Conservation (phyloP, 2,797 vertebrate species). For the Ambastaia sidthimunki region DNA sequence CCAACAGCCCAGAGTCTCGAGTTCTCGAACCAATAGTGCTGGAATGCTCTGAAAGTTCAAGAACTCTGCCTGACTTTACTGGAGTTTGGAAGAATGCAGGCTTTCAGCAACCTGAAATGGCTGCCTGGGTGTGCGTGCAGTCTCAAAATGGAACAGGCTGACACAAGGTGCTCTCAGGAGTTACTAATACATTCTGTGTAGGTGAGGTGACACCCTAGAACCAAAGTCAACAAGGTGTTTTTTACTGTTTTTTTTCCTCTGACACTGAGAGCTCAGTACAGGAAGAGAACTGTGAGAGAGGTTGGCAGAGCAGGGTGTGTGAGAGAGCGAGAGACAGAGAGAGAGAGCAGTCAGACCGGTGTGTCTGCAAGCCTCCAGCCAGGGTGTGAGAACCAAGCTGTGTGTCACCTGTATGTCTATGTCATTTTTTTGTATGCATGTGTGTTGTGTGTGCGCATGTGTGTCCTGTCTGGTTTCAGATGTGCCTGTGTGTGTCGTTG, state of each 20-base stretch:
- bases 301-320: slow-evolving; percentile 64
- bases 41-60: slow-evolving; percentile 41
- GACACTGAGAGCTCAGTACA: slow-evolving; percentile 41
- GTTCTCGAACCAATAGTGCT: background rate
- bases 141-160: slow-evolving; percentile 52
- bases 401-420: slow-evolving; percentile 45
- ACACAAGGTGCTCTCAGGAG: slow-evolving; percentile 46
- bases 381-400: slow-evolving; percentile 69
- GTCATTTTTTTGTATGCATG: slow-evolving; percentile 15
- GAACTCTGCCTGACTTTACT: slow-evolving; percentile 32
- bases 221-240: slow-evolving; percentile 52
- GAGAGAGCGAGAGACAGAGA: slow-evolving; percentile 19
- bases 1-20: slow-evolving; percentile 9
- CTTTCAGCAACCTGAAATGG: slow-evolving; percentile 42
- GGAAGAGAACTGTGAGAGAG: slow-evolving; percentile 56
- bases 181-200: slow-evolving; percentile 50
- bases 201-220: slow-evolving; percentile 55
- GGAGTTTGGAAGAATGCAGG: slow-evolving; percentile 1
- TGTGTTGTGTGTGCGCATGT: slow-evolving; percentile 20
- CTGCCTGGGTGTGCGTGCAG: slow-evolving; percentile 40
- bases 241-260: slow-evolving; percentile 34
- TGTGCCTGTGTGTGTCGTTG: slow-evolving; percentile 30
- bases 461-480: slow-evolving; percentile 26
- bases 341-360: slow-evolving; percentile 78
- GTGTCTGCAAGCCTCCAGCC: slow-evolving; percentile 70